Evolutionary conservation across 2,797 vertebrate species (phyloP), one percentile per base, ranked within the genome.

Genomic region (Ctenopoma kingsleyae): DNA sequence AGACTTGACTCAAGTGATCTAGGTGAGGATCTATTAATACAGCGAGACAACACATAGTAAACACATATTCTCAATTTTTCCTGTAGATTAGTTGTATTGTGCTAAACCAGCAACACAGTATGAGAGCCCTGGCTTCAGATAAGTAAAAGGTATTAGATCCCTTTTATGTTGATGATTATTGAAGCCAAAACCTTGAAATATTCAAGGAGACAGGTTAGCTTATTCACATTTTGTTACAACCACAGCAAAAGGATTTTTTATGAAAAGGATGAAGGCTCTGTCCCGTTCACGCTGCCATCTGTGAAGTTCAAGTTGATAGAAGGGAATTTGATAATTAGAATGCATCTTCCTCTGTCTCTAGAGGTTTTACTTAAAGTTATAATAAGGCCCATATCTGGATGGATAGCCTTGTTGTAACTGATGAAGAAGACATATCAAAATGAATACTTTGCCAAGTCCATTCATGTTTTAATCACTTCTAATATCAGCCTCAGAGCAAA

Each of bases 391-490:
- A 38, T 58, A 72, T 76, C 78, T 78, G 30, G 66, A 80, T 51
- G 20, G 36, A 68, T 65, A 63, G 65, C 61, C 51, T 82, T 82
- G 70, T 82, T 74, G 61, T 46, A 61, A 50, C 69, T 81, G 69
- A 72, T 71, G 47, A 82, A 75, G 52, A 77, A 62, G 27, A 76
- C 58, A 71, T 41, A 82, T 76, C 23, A 71, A 86, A 77, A 89
- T 78, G 2, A 73, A 71, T 58, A 69, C 30, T 67, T 65, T 80
- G 78, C 76, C 78, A 87, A 85, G 67, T 69, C 58, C 43, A 81
- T 83, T 88, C 44, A 83, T 77, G 68, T 76, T 75, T 85, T 65
- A 77, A 86, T 80, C 68, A 67, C 59, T 66, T 56, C 30, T 68
- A 49, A 69, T 55, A 64, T 20, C 51, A 76, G 80, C 74, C 76